phyloP scores from a whole-genome alignment of 2,113 vertebrate species.

The Tympanuchus pallidicinctus region DNA sequence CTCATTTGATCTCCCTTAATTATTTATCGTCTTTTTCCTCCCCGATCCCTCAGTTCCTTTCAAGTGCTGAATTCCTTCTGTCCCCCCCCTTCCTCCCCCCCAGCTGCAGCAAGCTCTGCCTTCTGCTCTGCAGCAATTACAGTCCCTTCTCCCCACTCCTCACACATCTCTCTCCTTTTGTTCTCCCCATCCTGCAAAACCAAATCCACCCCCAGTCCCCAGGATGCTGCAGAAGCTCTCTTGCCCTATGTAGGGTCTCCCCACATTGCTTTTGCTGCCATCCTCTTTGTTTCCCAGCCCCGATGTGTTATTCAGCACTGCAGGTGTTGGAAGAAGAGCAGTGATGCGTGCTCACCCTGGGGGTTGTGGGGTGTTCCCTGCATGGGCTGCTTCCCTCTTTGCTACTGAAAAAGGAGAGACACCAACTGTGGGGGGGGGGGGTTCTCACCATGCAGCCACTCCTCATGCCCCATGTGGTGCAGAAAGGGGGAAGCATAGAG shows the following conservation, averaged over 20 bases:
- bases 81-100: background rate
- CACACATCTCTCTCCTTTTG: slow-evolving; percentile 34
- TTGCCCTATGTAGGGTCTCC: background rate
- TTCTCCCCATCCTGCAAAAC: background rate
- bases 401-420: background rate
- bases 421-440: rapidly evolving
- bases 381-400: background rate
- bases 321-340: background rate
- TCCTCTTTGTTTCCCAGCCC: slow-evolving; percentile 25
- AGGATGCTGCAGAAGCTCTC: background rate
- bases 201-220: background rate
- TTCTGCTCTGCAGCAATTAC: background rate
- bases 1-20: slow-evolving; percentile 66
- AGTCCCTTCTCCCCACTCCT: background rate
- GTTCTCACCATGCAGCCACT: background rate
- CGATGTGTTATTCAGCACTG: slow-evolving; percentile 34
- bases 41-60: background rate
- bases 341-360: background rate
- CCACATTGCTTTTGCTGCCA: background rate
- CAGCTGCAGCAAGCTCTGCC: background rate
- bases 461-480: rapidly evolving
- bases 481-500: background rate
- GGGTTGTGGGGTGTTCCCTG: background rate
- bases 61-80: slow-evolving; percentile 24
- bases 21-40: slow-evolving; percentile 37